A percentile compares a stretch with the other conserved stretches of the same genome.
These are phyloP conservation scores for Lypha dubia DNA, from an alignment of 2,888 invertebrate species.

Conservation along the genomic window DNA sequence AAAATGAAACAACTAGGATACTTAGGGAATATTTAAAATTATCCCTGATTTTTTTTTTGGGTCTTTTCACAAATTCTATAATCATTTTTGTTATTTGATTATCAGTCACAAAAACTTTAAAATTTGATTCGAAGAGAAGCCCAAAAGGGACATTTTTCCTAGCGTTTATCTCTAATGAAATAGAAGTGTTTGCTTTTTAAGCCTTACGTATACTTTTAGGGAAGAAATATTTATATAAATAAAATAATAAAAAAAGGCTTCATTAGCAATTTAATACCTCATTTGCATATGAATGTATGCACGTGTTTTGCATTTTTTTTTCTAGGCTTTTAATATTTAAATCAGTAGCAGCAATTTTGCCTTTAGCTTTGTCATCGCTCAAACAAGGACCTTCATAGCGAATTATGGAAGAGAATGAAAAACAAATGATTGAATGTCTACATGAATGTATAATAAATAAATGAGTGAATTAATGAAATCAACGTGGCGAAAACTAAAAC, in stretches of 20 bases:
- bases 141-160: neutral
- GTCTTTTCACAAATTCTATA: neutral
- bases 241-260: slow-evolving; percentile 6
- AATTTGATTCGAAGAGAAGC: neutral
- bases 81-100: neutral
- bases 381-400: slow-evolving; percentile 23
- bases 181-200: neutral
- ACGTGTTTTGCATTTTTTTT: neutral
- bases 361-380: slow-evolving; percentile 17
- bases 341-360: slow-evolving; percentile 24
- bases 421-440: neutral
- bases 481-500: slow-evolving; percentile 35
- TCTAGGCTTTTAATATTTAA: slow-evolving; percentile 19
- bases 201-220: neutral
- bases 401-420: slow-evolving; percentile 25
- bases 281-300: slow-evolving; percentile 30
- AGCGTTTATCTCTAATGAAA: neutral
- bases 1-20: neutral
- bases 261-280: slow-evolving; percentile 18
- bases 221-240: neutral
- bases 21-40: slow-evolving; percentile 11
- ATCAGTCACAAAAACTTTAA: neutral
- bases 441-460: slow-evolving; percentile 2
- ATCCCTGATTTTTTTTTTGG: neutral
- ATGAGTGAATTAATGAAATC: slow-evolving; percentile 24